Evolutionary conservation across 2,797 vertebrate genomes (phyloP).

Genomic region (Schizothorax lantsangensis): DNA sequence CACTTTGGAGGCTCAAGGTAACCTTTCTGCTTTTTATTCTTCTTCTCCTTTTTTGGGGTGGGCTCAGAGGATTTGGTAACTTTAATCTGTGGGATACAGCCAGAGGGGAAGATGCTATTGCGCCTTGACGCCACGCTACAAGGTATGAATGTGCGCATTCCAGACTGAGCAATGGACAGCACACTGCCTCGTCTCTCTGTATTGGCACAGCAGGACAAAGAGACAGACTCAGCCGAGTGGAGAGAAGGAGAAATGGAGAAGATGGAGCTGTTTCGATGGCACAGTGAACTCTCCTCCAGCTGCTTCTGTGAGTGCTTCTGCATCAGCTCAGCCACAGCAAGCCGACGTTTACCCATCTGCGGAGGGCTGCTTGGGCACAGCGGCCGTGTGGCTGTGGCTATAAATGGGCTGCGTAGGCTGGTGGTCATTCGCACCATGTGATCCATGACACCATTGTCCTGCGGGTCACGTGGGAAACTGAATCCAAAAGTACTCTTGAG

Average conservation of each 20-base stretch:
- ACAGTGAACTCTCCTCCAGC: slow-evolving; percentile 65
- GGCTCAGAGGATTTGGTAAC: slow-evolving; percentile 71
- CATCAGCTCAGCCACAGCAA: slow-evolving; percentile 83
- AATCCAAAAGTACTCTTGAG: slow-evolving; percentile 79
- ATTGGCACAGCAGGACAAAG: slow-evolving; percentile 51
- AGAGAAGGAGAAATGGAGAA: slow-evolving; percentile 60
- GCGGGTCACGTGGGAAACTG: slow-evolving; percentile 75
- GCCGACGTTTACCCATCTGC: slow-evolving; percentile 77
- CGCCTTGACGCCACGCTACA: slow-evolving; percentile 64
- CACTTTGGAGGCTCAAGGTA: slow-evolving; percentile 82
- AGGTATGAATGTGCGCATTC: slow-evolving; percentile 68
- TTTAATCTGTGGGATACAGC: slow-evolving; percentile 81
- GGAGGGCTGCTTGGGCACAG: slow-evolving; percentile 85
- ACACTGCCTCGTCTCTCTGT: slow-evolving; percentile 64
- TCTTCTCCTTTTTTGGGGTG: slow-evolving; percentile 61
- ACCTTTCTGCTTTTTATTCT: slow-evolving; percentile 38
- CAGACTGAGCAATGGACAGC: slow-evolving; percentile 69
- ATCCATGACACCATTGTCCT: slow-evolving; percentile 86
- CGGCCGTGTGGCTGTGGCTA: slow-evolving; percentile 84
- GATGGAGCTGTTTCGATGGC: slow-evolving; percentile 69
- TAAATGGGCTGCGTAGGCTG: slow-evolving; percentile 83
- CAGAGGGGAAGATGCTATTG: slow-evolving; percentile 76
- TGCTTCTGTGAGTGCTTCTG: slow-evolving; percentile 67
- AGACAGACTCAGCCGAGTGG: slow-evolving; percentile 46
- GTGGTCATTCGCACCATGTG: slow-evolving; percentile 91